Conservation (phyloP, 2,797 vertebrate genomes). For the Phalanger gymnotis region DNA sequence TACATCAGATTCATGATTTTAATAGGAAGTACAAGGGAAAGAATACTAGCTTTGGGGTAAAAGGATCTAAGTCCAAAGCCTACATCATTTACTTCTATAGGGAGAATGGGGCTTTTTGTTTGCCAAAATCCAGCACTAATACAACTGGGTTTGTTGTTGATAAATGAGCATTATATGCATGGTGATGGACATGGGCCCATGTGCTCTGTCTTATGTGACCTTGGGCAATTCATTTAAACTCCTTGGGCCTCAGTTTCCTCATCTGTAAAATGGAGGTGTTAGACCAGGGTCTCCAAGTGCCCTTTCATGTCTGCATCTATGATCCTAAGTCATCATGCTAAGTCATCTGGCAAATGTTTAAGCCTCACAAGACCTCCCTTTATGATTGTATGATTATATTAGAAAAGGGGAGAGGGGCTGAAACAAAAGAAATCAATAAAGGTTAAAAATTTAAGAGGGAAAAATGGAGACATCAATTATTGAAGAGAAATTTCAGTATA, state of each 20-base stretch:
- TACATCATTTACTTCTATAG: not conserved
- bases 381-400: not conserved
- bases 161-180: not conserved
- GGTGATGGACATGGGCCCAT: not conserved
- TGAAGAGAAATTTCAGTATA: not conserved
- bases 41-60: not conserved
- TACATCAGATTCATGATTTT: not conserved
- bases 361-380: not conserved
- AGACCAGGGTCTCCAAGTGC: not conserved
- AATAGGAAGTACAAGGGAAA: not conserved
- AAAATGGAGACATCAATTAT: not conserved
- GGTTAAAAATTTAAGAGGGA: not conserved
- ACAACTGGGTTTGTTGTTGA: not conserved
- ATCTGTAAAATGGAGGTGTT: not conserved
- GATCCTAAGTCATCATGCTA: not conserved
- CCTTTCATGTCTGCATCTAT: not conserved
- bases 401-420: not conserved
- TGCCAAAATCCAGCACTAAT: not conserved
- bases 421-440: not conserved
- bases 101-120: not conserved
- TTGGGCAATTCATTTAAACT: not conserved
- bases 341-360: not conserved
- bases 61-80: not conserved
- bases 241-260: not conserved
- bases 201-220: not conserved